A percentile compares a stretch with the other conserved stretches of the same genome.
Conservation (phyloP, 2,888 invertebrate genomes). For the Rotaria magnacalcarata region DNA sequence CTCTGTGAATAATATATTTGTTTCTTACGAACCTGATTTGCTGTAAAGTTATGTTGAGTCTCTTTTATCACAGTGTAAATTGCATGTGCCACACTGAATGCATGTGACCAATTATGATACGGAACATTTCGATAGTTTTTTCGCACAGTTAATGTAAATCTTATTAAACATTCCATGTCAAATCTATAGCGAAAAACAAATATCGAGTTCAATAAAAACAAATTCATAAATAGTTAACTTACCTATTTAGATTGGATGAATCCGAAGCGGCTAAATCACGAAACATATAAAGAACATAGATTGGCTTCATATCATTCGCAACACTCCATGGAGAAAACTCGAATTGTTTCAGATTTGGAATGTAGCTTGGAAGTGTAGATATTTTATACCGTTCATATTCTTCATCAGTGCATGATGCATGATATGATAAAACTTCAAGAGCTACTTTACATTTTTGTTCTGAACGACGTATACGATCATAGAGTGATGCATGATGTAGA, state of each 20-base stretch:
- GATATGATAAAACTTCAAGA: constrained; percentile 62
- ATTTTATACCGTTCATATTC: constrained; percentile 61
- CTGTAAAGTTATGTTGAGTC: constrained; percentile 49
- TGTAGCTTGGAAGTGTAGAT: background rate
- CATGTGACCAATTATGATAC: constrained; percentile 85
- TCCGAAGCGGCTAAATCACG: background rate
- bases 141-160: constrained; percentile 85
- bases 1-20: background rate
- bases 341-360: background rate
- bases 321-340: constrained; percentile 13
- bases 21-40: background rate
- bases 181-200: background rate
- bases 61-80: constrained; percentile 62
- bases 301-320: background rate
- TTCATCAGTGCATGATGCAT: constrained; percentile 60
- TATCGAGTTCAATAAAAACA: too few species aligned
- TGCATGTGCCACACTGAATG: constrained; percentile 64
- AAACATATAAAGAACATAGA: constrained; percentile 8
- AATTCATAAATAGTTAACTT: background rate
- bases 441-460: constrained; percentile 83
- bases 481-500: constrained; percentile 55
- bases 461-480: constrained; percentile 86
- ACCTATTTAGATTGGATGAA: background rate
- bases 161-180: constrained; percentile 61
- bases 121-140: constrained; percentile 90